These are phyloP conservation scores for Characodon lateralis DNA, from an alignment of 2,797 vertebrate species.

Conservation along the genomic window DNA sequence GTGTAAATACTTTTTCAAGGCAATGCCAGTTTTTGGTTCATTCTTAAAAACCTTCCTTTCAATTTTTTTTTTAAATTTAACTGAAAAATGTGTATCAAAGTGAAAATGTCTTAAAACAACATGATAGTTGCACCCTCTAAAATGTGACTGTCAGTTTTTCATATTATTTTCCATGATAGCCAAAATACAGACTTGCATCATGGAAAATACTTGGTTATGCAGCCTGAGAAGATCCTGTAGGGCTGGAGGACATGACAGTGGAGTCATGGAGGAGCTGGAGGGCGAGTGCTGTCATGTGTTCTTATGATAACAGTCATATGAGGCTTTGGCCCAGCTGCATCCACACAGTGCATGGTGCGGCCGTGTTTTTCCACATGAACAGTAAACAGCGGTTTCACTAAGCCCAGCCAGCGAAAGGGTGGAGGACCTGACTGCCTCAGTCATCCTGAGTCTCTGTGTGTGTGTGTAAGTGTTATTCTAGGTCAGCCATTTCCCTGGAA, in stretches of 20 bases:
- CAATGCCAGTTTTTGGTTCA: background rate
- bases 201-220: background rate
- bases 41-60: background rate
- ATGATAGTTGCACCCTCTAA: no score
- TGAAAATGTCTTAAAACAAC: no score
- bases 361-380: constrained; percentile 17
- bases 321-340: constrained; percentile 13
- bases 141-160: no score
- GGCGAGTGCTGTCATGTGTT: constrained; percentile 24
- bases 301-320: constrained; percentile 41
- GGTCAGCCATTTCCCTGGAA: constrained; percentile 82
- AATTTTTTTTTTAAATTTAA: no score
- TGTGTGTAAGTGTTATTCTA: constrained; percentile 72
- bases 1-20: background rate
- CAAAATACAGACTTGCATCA: background rate
- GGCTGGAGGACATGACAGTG: background rate
- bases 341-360: constrained; percentile 1
- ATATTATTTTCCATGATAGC: background rate
- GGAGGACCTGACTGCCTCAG: constrained; percentile 47
- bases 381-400: constrained; percentile 22
- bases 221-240: background rate
- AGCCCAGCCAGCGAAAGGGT: constrained; percentile 30
- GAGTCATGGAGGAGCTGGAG: constrained; percentile 3
- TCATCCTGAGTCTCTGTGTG: constrained; percentile 28
- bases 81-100: no score